phyloP scores from a whole-genome alignment of 2,888 invertebrate species.

The Scaeva pyrastri region DNA sequence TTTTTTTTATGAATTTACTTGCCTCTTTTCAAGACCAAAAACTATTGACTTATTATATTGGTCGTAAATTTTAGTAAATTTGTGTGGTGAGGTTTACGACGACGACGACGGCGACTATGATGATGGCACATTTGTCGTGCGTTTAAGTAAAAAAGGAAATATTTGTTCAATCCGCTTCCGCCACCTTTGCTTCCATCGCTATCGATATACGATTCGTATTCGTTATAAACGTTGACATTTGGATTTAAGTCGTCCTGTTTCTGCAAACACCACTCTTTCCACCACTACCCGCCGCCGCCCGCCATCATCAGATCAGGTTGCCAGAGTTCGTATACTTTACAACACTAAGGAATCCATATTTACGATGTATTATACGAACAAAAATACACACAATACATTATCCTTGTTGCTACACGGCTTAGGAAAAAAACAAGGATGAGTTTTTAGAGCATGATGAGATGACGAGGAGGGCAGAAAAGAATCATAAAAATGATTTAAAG shows the following conservation, averaged over 20 bases:
- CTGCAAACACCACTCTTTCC: neutral
- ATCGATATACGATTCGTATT: conserved; percentile 9
- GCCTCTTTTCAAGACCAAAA: conserved; percentile 33
- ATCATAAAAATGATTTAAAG: conserved; percentile 35
- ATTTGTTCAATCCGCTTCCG: conserved; percentile 62
- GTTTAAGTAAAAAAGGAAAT: conserved; percentile 59
- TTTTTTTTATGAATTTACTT: conserved; percentile 18
- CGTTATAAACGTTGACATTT: neutral
- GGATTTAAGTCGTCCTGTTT: conserved; percentile 22
- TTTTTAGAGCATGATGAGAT: too few relatives aligned
- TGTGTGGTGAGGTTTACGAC: conserved; percentile 15
- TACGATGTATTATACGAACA: conserved; percentile 34
- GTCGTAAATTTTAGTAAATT: conserved; percentile 56
- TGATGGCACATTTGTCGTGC: conserved; percentile 28
- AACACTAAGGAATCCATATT: conserved; percentile 33
- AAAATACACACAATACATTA: conserved; percentile 14
- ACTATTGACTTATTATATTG: conserved; percentile 70
- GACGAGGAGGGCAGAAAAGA: neutral
- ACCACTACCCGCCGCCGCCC: too few relatives aligned
- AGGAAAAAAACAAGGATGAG: conserved; percentile 1
- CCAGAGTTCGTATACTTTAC: neutral
- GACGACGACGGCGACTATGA: conserved; percentile 2
- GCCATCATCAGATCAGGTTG: neutral
- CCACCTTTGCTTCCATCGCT: too few relatives aligned
- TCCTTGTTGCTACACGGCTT: neutral